Evolutionary conservation across 2,113 vertebrate species (phyloP).

Genomic region (Cololabis saira): DNA sequence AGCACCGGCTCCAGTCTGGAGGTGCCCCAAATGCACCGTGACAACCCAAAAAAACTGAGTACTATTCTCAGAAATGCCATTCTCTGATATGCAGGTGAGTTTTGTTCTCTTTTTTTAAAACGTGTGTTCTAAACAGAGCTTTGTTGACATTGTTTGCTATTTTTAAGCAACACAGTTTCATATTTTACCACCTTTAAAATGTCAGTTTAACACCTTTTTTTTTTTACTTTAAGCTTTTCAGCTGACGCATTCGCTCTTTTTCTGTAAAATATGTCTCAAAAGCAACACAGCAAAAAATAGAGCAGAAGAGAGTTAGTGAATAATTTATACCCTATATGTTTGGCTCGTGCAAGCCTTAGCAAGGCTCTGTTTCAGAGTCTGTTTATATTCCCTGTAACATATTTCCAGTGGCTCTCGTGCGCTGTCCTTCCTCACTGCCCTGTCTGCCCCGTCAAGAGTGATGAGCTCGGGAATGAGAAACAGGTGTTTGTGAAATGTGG

Average conservation of each 20-base stretch:
- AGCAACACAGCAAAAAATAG: slow-evolving; percentile 1
- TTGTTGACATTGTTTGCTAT: neutral
- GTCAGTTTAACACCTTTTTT: neutral
- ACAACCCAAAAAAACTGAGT: slow-evolving; percentile 36
- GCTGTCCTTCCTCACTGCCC: slow-evolving; percentile 49
- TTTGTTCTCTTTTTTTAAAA: slow-evolving; percentile 31
- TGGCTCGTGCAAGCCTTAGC: slow-evolving; percentile 32
- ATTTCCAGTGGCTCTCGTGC: slow-evolving; percentile 45
- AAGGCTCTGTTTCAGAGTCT: slow-evolving; percentile 31
- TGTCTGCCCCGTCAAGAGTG: slow-evolving; percentile 62
- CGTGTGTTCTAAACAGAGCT: slow-evolving; percentile 7
- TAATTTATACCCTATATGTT: slow-evolving; percentile 20
- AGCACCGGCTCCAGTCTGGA: slow-evolving; percentile 46
- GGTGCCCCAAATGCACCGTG: slow-evolving; percentile 57
- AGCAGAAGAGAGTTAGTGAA: neutral
- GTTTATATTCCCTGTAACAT: slow-evolving; percentile 54
- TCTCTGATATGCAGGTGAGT: slow-evolving; percentile 1
- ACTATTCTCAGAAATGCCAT: slow-evolving; percentile 52
- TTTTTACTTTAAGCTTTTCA: neutral
- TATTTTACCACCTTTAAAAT: slow-evolving; percentile 3
- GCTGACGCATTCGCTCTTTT: slow-evolving; percentile 1
- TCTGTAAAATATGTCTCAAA: slow-evolving; percentile 2
- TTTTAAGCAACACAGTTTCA: slow-evolving; percentile 34
- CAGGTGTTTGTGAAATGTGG: slow-evolving; percentile 77
- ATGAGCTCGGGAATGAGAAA: slow-evolving; percentile 79